A percentile compares a stretch with the other conserved stretches of the same genome.
Conservation (phyloP, 2,888 invertebrate species). For the Scrobipalpa atriplicella region DNA sequence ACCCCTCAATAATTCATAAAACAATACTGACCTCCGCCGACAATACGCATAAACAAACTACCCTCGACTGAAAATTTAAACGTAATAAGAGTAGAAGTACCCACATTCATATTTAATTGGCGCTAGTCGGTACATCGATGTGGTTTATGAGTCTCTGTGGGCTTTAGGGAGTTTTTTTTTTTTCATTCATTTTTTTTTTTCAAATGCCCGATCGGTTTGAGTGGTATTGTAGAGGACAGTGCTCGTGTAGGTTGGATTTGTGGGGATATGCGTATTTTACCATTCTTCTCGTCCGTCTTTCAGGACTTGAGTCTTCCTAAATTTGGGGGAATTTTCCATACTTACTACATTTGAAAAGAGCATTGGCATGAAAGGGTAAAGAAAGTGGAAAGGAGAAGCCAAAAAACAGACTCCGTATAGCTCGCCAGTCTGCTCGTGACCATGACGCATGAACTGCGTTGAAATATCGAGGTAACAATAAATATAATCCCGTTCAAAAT, state of each 20-base stretch:
- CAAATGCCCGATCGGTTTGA: slow-evolving; percentile 73
- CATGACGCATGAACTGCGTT: no score
- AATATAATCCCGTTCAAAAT: no score
- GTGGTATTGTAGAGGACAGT: slow-evolving; percentile 79
- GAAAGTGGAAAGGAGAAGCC: no score
- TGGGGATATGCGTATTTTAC: slow-evolving; percentile 42
- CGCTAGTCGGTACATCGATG: slow-evolving; percentile 51
- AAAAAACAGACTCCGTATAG: no score
- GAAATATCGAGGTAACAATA: no score
- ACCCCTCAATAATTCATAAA: slow-evolving; percentile 49
- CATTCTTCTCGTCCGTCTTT: no score
- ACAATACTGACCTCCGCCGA: slow-evolving; percentile 45
- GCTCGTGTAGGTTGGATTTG: slow-evolving; percentile 41
- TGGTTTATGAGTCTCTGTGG: slow-evolving; percentile 73
- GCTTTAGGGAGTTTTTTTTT: slow-evolving; percentile 66
- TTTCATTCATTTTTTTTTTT: slow-evolving; percentile 56
- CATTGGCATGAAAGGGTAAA: no score
- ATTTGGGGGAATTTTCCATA: not conserved
- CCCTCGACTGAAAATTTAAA: slow-evolving; percentile 56
- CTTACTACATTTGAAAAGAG: not conserved
- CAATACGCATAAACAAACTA: slow-evolving; percentile 53
- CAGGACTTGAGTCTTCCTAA: no score
- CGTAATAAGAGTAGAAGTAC: slow-evolving; percentile 55
- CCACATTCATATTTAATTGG: slow-evolving; percentile 78
- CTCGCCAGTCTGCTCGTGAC: no score